Percentiles rank a stretch among this genome's conserved stretches.
Conservation (phyloP, 2,888 invertebrate genomes). For the Sphinx pinastri region DNA sequence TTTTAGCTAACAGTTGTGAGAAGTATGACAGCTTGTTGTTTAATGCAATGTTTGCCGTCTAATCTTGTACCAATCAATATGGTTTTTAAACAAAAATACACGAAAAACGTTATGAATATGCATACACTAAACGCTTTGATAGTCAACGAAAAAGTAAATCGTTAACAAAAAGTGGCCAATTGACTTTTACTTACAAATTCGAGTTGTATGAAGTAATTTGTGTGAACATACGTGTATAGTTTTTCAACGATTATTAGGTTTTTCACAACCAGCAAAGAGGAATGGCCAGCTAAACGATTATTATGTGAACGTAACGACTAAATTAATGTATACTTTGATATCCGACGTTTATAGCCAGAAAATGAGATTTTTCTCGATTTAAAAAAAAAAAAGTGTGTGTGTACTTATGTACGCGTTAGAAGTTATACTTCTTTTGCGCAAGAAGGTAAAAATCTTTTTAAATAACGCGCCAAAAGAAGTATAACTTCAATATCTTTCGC, state of each 20-base stretch:
- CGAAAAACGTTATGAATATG: conserved; percentile 16
- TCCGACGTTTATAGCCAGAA: no score
- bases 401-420: no score
- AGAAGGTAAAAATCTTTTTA: no score
- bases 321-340: no score
- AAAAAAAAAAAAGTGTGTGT: no score
- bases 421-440: no score
- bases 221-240: neutral
- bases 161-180: conserved; percentile 8
- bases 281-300: no score
- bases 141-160: conserved; percentile 9
- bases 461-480: no score
- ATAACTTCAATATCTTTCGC: no score
- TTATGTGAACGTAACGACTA: no score
- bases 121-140: conserved; percentile 18
- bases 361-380: no score
- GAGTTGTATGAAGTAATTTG: neutral
- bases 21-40: conserved; percentile 1
- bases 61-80: conserved; percentile 4
- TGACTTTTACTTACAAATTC: neutral
- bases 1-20: conserved; percentile 13
- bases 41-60: conserved; percentile 8
- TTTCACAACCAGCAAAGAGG: neutral
- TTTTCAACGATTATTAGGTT: neutral
- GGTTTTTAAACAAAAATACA: neutral